Conservation (phyloP, 1,140 invertebrate genomes). For the Pectinophora gossypiella region DNA sequence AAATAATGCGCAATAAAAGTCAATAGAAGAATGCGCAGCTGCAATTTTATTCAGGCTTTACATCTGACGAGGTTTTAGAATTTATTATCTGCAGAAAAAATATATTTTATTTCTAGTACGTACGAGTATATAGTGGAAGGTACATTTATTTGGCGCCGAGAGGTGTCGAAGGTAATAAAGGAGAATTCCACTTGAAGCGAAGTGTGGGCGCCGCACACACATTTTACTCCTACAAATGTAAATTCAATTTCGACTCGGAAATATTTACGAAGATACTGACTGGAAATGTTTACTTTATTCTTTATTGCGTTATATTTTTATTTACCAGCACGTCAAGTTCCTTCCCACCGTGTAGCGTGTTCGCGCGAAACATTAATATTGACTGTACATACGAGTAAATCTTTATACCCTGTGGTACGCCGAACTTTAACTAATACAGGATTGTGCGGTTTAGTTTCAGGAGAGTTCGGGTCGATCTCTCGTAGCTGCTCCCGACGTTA, state of each 20-base stretch:
- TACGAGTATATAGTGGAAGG: neutral
- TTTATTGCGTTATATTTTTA: slow-evolving; percentile 15
- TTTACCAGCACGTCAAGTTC: neutral
- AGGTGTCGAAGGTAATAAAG: slow-evolving; percentile 24
- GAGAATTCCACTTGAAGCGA: slow-evolving; percentile 26
- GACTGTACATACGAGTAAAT: slow-evolving; percentile 10
- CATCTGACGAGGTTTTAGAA: slow-evolving; percentile 10
- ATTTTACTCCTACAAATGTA: slow-evolving; percentile 25
- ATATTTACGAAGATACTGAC: slow-evolving; percentile 28
- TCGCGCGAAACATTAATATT: slow-evolving; percentile 26
- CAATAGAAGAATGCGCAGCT: slow-evolving; percentile 20
- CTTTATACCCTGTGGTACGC: neutral
- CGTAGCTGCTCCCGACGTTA: neutral
- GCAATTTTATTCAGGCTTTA: slow-evolving; percentile 26
- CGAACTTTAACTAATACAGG: slow-evolving; percentile 14
- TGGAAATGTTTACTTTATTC: slow-evolving; percentile 39
- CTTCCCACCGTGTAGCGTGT: slow-evolving; percentile 5
- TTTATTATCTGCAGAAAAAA: slow-evolving; percentile 17
- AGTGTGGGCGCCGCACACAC: slow-evolving; percentile 26
- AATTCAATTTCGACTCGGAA: slow-evolving; percentile 39
- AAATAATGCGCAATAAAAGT: slow-evolving; percentile 35
- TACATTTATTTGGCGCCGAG: slow-evolving; percentile 5
- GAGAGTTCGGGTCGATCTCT: slow-evolving; percentile 17
- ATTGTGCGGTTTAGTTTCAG: slow-evolving; percentile 26
- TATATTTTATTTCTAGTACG: slow-evolving; percentile 12